These are phyloP conservation scores for Clunio marinus DNA, from an alignment of 2,888 invertebrate species.

Conservation along the genomic window DNA sequence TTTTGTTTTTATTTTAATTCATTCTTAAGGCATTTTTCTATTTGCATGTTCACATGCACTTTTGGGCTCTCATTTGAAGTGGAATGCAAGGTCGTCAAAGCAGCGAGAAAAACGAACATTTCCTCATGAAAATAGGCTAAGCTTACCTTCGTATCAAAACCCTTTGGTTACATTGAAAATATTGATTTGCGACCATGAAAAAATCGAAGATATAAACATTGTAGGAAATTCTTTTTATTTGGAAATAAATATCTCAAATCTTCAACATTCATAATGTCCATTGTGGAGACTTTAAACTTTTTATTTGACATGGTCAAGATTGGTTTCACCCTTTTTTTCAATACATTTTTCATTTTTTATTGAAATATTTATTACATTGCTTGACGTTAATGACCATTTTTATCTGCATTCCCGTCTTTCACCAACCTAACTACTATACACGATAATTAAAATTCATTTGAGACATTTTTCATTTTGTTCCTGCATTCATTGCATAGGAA, in stretches of 20 bases:
- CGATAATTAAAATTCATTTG: not conserved
- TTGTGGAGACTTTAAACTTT: not conserved
- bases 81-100: constrained; percentile 1
- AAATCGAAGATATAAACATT: too few relatives aligned
- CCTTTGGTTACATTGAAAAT: not conserved
- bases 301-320: too few relatives aligned
- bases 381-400: not conserved
- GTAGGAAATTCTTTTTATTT: too few relatives aligned
- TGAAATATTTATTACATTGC: too few relatives aligned
- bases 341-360: too few relatives aligned
- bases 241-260: too few relatives aligned
- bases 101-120: not conserved
- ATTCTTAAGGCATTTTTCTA: not conserved
- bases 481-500: not conserved
- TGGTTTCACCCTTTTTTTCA: too few relatives aligned
- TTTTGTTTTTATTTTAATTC: not conserved
- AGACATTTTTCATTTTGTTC: not conserved
- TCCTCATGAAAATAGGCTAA: not conserved
- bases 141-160: not conserved
- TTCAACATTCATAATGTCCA: not conserved
- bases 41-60: not conserved
- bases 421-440: too few relatives aligned
- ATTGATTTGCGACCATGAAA: not conserved
- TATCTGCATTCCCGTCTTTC: too few relatives aligned
- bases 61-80: not conserved